Percentiles rank a stretch among this genome's conserved stretches.
Conservation (phyloP, 2,888 invertebrate species). For the Parochlus steinenii region DNA sequence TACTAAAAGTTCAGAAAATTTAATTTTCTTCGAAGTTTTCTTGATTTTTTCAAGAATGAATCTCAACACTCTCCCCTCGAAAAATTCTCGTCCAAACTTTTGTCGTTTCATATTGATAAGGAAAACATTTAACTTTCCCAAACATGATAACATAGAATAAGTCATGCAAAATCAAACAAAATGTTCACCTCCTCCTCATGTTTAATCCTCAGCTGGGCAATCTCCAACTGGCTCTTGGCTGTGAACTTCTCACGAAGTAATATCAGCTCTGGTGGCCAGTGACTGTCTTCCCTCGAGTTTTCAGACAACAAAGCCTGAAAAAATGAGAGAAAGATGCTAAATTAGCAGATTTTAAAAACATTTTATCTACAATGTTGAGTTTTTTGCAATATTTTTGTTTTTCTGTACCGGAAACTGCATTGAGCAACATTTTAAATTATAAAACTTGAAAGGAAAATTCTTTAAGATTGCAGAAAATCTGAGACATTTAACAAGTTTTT, state of each 20-base stretch:
- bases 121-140: slow-evolving; percentile 18
- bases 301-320: slow-evolving; percentile 48
- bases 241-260: slow-evolving; percentile 55
- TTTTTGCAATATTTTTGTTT: no score
- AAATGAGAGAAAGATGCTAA: slow-evolving; percentile 5
- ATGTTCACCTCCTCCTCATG: slow-evolving; percentile 44
- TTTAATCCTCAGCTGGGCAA: slow-evolving; percentile 36
- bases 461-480: no score
- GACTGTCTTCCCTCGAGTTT: slow-evolving; percentile 49
- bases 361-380: slow-evolving; percentile 1
- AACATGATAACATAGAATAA: not conserved
- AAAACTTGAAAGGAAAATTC: no score
- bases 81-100: slow-evolving; percentile 23
- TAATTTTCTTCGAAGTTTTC: no score
- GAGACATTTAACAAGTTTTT: no score
- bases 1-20: no score
- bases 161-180: not conserved
- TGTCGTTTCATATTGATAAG: slow-evolving; percentile 20
- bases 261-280: slow-evolving; percentile 58
- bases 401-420: no score
- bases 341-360: not conserved
- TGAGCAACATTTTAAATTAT: no score
- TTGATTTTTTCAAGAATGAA: no score
- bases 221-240: slow-evolving; percentile 43
- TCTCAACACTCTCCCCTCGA: no score